A percentile compares a stretch with the other conserved stretches of the same genome.
phyloP scores from a whole-genome alignment of 2,888 invertebrate species.

The Nezara viridula region DNA sequence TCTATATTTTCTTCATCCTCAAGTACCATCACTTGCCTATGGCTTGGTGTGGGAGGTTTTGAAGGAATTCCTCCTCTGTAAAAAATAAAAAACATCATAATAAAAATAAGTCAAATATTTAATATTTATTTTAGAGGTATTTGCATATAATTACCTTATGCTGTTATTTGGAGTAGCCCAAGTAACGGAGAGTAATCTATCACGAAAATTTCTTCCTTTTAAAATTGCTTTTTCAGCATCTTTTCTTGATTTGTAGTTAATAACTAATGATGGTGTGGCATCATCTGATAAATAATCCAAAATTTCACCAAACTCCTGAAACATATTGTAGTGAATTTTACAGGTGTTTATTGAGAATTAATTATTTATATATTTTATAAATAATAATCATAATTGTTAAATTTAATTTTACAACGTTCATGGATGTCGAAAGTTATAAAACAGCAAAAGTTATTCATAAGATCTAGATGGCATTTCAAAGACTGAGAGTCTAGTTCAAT shows the following conservation, averaged over 20 bases:
- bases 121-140: not conserved
- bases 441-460: no score
- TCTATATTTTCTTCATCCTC: slow-evolving; percentile 71
- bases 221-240: slow-evolving; percentile 84
- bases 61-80: slow-evolving; percentile 68
- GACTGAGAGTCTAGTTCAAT: no score
- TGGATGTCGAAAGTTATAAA: no score
- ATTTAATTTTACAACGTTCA: no score
- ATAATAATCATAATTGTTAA: no score
- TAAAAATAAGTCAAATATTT: not conserved
- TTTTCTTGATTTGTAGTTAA: slow-evolving; percentile 82
- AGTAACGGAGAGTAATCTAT: slow-evolving; percentile 71
- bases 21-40: slow-evolving; percentile 67
- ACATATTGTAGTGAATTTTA: no score
- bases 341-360: no score
- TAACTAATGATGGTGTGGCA: slow-evolving; percentile 80
- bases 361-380: no score
- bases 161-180: slow-evolving; percentile 69
- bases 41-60: slow-evolving; percentile 63
- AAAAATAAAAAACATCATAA: slow-evolving; percentile 17
- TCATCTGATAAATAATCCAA: slow-evolving; percentile 83
- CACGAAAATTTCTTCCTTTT: slow-evolving; percentile 83
- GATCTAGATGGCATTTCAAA: no score
- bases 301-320: slow-evolving; percentile 88
- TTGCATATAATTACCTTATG: slow-evolving; percentile 64